Conservation (phyloP, 1,140 invertebrate genomes). For the Zaprionus inermis region DNA sequence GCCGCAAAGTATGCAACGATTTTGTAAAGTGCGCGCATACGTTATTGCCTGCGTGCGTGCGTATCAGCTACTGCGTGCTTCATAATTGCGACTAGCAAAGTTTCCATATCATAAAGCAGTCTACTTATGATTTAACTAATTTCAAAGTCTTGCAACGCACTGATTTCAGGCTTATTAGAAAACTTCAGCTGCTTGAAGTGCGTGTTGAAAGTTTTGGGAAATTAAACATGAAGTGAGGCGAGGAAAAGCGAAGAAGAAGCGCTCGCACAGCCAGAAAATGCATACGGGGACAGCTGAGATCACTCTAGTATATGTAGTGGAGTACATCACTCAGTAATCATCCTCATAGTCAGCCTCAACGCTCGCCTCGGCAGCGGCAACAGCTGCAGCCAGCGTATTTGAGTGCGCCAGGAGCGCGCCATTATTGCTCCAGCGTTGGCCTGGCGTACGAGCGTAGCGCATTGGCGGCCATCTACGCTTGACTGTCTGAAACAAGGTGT, state of each 20-base stretch:
- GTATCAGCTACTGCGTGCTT: neutral
- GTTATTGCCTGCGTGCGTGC: neutral
- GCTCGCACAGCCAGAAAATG: neutral
- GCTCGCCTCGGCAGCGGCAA: constrained; percentile 58
- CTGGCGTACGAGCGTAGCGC: constrained; percentile 30
- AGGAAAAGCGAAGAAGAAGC: neutral
- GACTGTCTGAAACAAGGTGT: constrained; percentile 67
- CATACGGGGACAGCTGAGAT: neutral
- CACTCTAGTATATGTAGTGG: neutral
- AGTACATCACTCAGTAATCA: constrained; percentile 44
- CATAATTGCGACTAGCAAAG: neutral
- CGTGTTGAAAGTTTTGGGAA: constrained; percentile 1
- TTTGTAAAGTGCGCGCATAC: neutral
- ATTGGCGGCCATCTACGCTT: constrained; percentile 21
- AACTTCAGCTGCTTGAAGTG: constrained; percentile 10
- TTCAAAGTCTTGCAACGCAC: neutral
- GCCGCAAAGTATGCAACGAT: constrained; percentile 55
- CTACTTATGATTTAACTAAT: constrained; percentile 1
- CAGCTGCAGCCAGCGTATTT: constrained; percentile 51
- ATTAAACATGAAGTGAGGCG: neutral
- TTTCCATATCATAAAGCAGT: neutral
- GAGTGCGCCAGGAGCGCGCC: neutral
- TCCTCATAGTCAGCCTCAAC: constrained; percentile 58
- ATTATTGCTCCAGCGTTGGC: constrained; percentile 14
- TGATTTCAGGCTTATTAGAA: constrained; percentile 3